Conservation (phyloP, 2,888 invertebrate species). For the Exocentrus adspersus region DNA sequence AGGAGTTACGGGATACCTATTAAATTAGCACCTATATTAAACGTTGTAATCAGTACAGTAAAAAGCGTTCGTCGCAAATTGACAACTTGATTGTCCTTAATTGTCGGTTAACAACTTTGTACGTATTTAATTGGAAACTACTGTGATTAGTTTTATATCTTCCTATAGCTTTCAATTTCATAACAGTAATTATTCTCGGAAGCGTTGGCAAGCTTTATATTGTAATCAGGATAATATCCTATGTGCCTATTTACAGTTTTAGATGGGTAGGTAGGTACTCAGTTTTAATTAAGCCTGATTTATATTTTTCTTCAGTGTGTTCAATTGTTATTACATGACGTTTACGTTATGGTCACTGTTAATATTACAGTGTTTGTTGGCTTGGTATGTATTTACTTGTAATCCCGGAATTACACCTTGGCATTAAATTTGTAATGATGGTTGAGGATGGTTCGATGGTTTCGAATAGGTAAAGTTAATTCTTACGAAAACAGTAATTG, state of each 20-base stretch:
- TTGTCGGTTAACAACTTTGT: neutral
- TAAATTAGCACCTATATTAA: neutral
- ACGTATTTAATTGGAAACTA: neutral
- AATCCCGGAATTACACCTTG: no score
- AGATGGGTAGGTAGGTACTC: no score
- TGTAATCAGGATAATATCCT: neutral
- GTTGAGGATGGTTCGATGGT: no score
- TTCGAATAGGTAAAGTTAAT: no score
- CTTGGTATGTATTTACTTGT: no score
- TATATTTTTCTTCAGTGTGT: no score
- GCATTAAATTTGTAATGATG: no score
- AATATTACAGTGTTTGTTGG: no score
- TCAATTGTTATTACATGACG: no score
- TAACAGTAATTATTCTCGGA: neutral
- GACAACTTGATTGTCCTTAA: neutral
- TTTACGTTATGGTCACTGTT: no score
- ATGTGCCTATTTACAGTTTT: neutral
- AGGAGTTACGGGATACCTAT: neutral
- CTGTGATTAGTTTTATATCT: neutral
- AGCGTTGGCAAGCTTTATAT: neutral
- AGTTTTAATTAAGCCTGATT: neutral
- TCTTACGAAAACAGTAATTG: no score
- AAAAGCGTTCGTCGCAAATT: neutral
- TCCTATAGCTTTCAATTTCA: neutral
- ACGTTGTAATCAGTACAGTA: neutral